A percentile compares a stretch with the other conserved stretches of the same genome.
Conservation (phyloP, 2,113 vertebrate species). For the Gavialis gangeticus region DNA sequence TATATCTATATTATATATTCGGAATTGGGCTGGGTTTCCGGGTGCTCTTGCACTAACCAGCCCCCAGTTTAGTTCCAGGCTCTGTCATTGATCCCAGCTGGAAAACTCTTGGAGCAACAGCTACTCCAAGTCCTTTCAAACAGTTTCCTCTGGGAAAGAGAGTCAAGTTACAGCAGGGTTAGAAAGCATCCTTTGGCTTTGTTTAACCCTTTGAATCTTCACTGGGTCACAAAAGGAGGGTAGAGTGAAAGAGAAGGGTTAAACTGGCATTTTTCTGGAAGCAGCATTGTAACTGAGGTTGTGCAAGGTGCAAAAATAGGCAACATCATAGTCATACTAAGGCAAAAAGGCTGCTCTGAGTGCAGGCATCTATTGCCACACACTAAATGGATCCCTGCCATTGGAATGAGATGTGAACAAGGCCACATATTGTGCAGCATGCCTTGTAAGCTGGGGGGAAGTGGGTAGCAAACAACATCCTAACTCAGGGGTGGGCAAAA, state of each 20-base stretch:
- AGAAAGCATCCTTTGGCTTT: background rate
- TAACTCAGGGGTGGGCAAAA: too few species aligned
- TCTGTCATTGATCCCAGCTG: conserved; percentile 2
- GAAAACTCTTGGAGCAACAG: background rate
- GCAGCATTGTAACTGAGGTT: background rate
- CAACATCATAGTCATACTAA: background rate
- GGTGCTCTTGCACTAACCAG: background rate
- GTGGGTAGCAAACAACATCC: background rate
- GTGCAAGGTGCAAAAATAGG: background rate
- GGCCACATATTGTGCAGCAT: background rate
- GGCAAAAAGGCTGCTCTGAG: background rate
- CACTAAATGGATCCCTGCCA: background rate
- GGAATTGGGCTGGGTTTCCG: conserved; percentile 22
- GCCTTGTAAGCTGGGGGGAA: too few species aligned
- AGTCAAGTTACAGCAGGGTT: background rate
- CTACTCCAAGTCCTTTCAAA: background rate
- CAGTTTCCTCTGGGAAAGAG: background rate
- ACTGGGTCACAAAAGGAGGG: background rate
- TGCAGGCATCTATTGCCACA: background rate
- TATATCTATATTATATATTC: background rate
- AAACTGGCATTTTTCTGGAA: background rate
- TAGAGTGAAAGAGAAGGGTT: background rate
- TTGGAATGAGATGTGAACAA: background rate
- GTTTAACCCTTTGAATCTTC: background rate
- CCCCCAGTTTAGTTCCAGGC: background rate